Evolutionary conservation across 2,797 vertebrate species (phyloP), one percentile per base, ranked within the genome.

Genomic region (Characodon lateralis): DNA sequence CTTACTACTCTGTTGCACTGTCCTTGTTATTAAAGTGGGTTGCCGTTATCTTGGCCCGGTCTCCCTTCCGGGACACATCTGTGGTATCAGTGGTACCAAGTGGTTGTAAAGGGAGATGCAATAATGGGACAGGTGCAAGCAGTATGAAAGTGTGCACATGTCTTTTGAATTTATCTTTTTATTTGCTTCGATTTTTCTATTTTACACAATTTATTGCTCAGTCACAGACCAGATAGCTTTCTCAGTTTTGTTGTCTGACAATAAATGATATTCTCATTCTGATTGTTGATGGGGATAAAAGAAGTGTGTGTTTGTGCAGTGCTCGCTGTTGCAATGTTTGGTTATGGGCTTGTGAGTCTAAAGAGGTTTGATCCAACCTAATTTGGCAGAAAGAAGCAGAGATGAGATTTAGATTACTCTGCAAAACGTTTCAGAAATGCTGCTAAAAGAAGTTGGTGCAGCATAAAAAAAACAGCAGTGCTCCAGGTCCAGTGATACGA

Each of bases 391-490:
- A 66, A 71, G 51, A 72, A 68, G 12, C 28, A 73, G 48, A 16
- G 5, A 46, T 35, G 58, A 74, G n/a, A 69, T 58, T 43, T 28
- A 48, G 66, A 71, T 71, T 50, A 50, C 24, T 59, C 66, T 48
- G 65, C 65, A 68, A 12, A 77, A 71, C 53, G 35, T 50, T n/a
- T 48, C n/a, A 56, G 51, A 74, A 71, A 59, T 61, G 14, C 59
- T 4, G 39, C 24, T 69, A 41, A 48, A 46, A 69, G 43, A 24
- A 0, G 22, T 68, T 43, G 7, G 16, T 14, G 20, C 71, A 7
- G 20, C 51, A 35, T 12, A 24, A 41, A 39, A 51, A 71, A n/a
- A 18, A 2, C 0, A 41, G 66, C 41, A 69, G 66, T 1, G 10
- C 13, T 35, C 59, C 59, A 16, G 59, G n/a, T 59, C 58, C 28